Evolutionary conservation across 1,140 invertebrate genomes (phyloP), one percentile per base, ranked within the genome.

Genomic region (Thalassaphorura encarpata): DNA sequence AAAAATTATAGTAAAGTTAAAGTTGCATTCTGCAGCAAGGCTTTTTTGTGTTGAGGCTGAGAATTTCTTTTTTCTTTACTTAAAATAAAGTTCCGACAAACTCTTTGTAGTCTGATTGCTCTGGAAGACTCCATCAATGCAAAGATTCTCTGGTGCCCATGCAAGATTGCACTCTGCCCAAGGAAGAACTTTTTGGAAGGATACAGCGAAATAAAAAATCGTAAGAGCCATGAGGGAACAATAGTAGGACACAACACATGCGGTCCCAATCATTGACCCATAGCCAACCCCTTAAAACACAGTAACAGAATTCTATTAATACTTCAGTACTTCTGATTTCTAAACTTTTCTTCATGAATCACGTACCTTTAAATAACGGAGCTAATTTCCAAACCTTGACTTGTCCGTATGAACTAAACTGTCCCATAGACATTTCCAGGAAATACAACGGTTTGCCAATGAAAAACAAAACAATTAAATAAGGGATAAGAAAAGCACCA

Each of bases 401-500:
- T 33, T 52, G 45, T 2, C 56, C 56, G 18, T 26, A 47, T 2
- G 23, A 15, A 2, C 50, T 45, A 69, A 75, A 79, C 66, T 79
- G 77, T 21, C 76, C 76, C 40, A 82, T 71, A 31, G 72, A 6
- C 56, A 67, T 56, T 54, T 78, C 74, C 61, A 76, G 66, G 61
- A 73, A 73, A 64, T 76, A 77, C 55, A 73, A 66, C 0, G 75
- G 75, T 56, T 74, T 73, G 19, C 76, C 76, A 52, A 79, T 73
- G 45, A 79, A 67, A 19, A 78, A 69, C 59, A 80, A 72, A 23
- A 82, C 75, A 15, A 78, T 65, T 24, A 79, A 55, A 64, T 80
- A 80, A 4, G 77, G 77, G 31, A 78, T 74, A 29, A 76, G 61
- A 64, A 79, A 80, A 21, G 78, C 76, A 19, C 77, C 77, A 11